Conservation (phyloP, 2,113 vertebrate genomes). For the Apus apus region DNA sequence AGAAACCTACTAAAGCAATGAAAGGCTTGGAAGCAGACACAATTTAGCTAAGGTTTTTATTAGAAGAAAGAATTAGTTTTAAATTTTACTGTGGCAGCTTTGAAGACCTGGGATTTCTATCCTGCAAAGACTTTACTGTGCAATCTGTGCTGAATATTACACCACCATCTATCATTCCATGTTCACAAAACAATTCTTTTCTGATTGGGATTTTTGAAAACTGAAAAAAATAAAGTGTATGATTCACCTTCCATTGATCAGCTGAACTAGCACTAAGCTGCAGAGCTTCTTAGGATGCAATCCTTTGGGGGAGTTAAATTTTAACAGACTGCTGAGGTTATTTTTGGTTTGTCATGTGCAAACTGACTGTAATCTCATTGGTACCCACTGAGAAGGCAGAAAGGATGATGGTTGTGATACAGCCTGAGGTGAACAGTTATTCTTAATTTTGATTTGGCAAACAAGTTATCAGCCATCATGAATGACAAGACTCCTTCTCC, state of each 20-base stretch:
- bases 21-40: background rate
- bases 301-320: conserved; percentile 42
- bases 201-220: conserved; percentile 2
- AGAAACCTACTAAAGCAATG: background rate
- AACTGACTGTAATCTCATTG: conserved; percentile 33
- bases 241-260: conserved; percentile 66
- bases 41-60: conserved; percentile 32
- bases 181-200: background rate
- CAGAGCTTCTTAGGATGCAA: conserved; percentile 21
- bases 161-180: background rate
- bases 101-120: background rate
- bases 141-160: background rate
- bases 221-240: background rate
- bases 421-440: conserved; percentile 52
- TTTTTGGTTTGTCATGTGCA: conserved; percentile 53
- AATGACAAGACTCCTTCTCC: conserved; percentile 40
- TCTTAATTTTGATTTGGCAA: conserved; percentile 53
- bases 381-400: conserved; percentile 24
- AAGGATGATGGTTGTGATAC: conserved; percentile 18
- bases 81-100: background rate
- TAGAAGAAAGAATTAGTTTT: background rate
- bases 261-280: background rate
- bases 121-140: background rate
- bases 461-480: conserved; percentile 3
- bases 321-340: conserved; percentile 55